Base-by-base conservation (phyloP, 2,888 invertebrate species). In the Brenthis hecate region DNA sequence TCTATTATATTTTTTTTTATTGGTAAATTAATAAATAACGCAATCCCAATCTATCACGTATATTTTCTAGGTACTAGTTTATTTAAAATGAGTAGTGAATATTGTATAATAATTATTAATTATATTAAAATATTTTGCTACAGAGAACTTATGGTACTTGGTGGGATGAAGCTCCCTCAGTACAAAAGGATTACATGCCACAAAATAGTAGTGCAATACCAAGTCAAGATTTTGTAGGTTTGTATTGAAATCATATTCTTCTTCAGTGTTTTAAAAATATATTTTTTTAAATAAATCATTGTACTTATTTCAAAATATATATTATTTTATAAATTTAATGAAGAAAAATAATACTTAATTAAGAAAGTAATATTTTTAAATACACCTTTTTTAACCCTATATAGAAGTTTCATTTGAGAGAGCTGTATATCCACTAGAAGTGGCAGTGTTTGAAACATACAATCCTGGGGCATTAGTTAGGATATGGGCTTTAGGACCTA, bases 121-220 rank as follows among this genome's bases (percentile, higher is more conserved):
- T 69, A 69, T 74, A 16, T 53, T 16, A 57, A 28, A 28, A 28
- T 68, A 66, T 67, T 73, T 62, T 68, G 65, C 70, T 70, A 13
- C 79, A 97, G 97, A 94, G 97, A 86, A 96, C 96, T 0, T 97
- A 97, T 87, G 97, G 97, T 13, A 94, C 93, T 70, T 97, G 97
- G 96, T 97, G 97, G 97, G 94, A 96, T 58, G 93, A 94, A 77
- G 96, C 96, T n/a, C 96, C 96, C 58, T 96, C 96, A 11, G 94
- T 93, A 71, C 94, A 94, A 74, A 87, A 91, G 73, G 95, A 96
- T 80, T 97, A 96, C 78, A 95, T 96, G 94, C 94, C 95, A 8
- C 96, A 96, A 82, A 96, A 96, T 83, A 91, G 93, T 72, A 94
- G 93, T 70, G 85, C 91, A 36, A 92, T 96, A 75, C 91, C 94